These are phyloP conservation scores for Anthonomus grandis DNA, from an alignment of 1,140 invertebrate genomes.

Conservation along the genomic window DNA sequence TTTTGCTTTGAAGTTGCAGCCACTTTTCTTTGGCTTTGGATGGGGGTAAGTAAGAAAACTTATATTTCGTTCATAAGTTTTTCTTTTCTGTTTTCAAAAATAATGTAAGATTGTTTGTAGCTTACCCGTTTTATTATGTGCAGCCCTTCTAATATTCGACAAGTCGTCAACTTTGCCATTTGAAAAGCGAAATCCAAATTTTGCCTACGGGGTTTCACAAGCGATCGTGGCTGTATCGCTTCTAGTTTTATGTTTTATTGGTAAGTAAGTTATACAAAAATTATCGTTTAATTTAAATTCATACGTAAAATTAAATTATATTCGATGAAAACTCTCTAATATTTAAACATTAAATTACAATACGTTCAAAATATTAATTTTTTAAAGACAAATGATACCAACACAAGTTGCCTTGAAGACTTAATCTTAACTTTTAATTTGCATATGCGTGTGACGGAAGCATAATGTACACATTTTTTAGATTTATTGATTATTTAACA, in stretches of 20 bases:
- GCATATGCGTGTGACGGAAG: too few species aligned
- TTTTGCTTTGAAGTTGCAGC: conserved; percentile 72
- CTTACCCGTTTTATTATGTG: conserved; percentile 52
- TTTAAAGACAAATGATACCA: too few species aligned
- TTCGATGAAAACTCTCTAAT: too few species aligned
- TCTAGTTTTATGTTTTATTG: conserved; percentile 64
- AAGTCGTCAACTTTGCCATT: conserved; percentile 49
- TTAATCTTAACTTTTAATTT: too few species aligned
- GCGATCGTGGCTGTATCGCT: conserved; percentile 64
- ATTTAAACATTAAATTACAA: too few species aligned
- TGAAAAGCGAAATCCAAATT: conserved; percentile 70
- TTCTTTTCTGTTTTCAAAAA: too few species aligned
- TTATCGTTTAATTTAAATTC: not conserved
- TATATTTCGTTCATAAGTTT: too few species aligned
- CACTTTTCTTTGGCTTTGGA: conserved; percentile 66
- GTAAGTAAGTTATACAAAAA: conserved; percentile 47
- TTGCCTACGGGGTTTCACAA: conserved; percentile 74
- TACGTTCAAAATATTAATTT: too few species aligned
- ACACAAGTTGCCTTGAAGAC: too few species aligned
- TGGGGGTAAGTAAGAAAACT: conserved; percentile 79
- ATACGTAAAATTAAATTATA: too few species aligned
- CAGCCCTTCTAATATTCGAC: conserved; percentile 49
- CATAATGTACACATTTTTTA: too few species aligned
- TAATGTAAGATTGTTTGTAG: conserved; percentile 46
- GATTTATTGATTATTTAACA: too few species aligned